Evolutionary conservation across 92 coral and sea anemone genomes (phyloP), one percentile per base, ranked within the genome.

Genomic region (Isaurus tuberculatus): DNA sequence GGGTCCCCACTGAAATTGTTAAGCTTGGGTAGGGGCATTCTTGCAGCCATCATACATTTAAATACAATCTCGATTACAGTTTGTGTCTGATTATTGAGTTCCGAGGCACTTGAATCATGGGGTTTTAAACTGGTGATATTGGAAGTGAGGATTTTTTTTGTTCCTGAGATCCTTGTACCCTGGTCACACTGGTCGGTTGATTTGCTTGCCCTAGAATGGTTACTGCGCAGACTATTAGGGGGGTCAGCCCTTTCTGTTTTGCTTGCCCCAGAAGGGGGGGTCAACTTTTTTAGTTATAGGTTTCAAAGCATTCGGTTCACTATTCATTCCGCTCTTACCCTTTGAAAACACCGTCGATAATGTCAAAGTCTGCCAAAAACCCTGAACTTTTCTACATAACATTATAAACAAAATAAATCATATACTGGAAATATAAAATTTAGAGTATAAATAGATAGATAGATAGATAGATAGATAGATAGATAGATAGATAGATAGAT

Each of bases 141-240:
- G 67, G 67, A 29, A 61, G 19, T 61, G 67, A 61, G 32, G 67
- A 29, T 28, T 61, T 61, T 61, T 20, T 61, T 29, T 61, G 28
- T 20, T 61, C 7, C 7, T 61, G 67, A 20, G 67, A 61, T 61
- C 67, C 67, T 61, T 61, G 32, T 61, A 61, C 67, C 67, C 67
- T 61, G 67, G 67, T 61, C 67, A 61, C 67, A 17, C 67, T 61
- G 67, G 67, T 61, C 67, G 27, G 67, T n/a, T 61, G 67, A 61
- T 10, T 4, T 61, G 32, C 67, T 13, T 61, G 67, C 67, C 67
- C 67, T 29, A 61, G 31, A 61, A 61, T 28, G 29, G 2, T 61
- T 61, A 61, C 15, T 61, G 15, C 67, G 29, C 67, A 61, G 27
- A 61, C 67, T 27, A 61, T 4, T 61, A 61, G 67, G 67, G 67